Conservation (phyloP, 2,113 vertebrate species). For the Coptodon rendalli region DNA sequence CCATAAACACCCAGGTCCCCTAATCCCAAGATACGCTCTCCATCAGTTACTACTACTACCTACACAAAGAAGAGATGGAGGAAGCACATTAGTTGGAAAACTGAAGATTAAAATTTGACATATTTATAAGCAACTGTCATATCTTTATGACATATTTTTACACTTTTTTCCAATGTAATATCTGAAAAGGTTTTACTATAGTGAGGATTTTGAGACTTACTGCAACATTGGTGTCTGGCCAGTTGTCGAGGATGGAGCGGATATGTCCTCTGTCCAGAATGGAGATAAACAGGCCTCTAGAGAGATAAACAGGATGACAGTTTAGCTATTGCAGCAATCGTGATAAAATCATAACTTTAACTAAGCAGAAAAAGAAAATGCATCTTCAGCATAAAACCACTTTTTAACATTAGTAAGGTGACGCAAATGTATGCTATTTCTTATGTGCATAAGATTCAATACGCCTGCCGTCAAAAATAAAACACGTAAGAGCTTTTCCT, state of each 20-base stretch:
- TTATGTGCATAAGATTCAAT: neutral
- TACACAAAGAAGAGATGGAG: constrained; percentile 25
- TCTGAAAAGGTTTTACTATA: neutral
- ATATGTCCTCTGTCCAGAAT: constrained; percentile 93
- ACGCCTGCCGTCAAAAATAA: neutral
- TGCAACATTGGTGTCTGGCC: constrained; percentile 91
- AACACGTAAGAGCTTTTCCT: neutral
- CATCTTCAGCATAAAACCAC: neutral
- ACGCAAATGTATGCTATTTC: neutral
- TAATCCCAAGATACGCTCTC: constrained; percentile 92
- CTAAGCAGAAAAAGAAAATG: neutral
- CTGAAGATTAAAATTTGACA: neutral
- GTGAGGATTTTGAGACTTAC: constrained; percentile 55
- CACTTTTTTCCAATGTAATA: neutral
- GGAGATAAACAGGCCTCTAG: constrained; percentile 94
- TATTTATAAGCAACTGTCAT: neutral
- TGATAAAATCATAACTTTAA: neutral
- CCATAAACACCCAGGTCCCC: constrained; percentile 95
- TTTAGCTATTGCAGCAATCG: neutral
- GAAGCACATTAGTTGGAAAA: neutral
- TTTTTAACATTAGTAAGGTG: neutral
- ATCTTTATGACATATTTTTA: neutral
- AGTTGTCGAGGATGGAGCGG: constrained; percentile 92
- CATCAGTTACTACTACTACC: constrained; percentile 96
- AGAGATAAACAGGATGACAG: constrained; percentile 12